phyloP scores from a whole-genome alignment of 2,888 invertebrate species.

The Hydroisotoma schaefferi region DNA sequence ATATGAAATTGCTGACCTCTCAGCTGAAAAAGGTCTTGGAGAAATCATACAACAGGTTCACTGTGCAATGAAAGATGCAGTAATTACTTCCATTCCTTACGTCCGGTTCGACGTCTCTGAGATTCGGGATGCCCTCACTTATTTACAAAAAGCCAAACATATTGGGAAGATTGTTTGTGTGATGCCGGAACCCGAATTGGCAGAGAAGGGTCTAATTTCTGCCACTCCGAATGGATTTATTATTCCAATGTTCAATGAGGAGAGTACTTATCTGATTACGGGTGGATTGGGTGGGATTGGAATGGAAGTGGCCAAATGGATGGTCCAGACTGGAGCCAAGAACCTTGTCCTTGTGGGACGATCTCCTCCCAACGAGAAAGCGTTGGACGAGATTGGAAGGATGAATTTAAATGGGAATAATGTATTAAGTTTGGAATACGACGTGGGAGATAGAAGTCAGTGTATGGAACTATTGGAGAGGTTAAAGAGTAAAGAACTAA shows the following conservation, averaged over 20 bases:
- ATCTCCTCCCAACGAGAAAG: constrained; percentile 14
- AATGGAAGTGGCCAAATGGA: constrained; percentile 33
- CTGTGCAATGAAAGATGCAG: not conserved
- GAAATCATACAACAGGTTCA: not conserved
- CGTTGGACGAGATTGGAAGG: constrained; percentile 6
- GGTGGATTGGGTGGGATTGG: constrained; percentile 39
- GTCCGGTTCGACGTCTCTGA: constrained; percentile 22
- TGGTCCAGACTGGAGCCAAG: constrained; percentile 27
- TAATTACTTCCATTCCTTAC: constrained; percentile 20
- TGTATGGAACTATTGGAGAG: constrained; percentile 17
- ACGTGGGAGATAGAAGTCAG: constrained; percentile 22
- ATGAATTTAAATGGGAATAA: constrained; percentile 17
- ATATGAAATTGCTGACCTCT: constrained; percentile 24
- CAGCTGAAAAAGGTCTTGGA: too few species aligned
- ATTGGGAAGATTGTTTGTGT: constrained; percentile 19
- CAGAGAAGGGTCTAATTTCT: not conserved
- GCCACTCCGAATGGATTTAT: constrained; percentile 1
- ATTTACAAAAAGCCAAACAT: constrained; percentile 27
- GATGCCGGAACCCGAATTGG: constrained; percentile 9
- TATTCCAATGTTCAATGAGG: constrained; percentile 18
- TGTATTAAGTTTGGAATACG: constrained; percentile 16
- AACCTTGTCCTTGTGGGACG: constrained; percentile 25
- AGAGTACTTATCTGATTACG: constrained; percentile 32
- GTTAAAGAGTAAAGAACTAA: not conserved
- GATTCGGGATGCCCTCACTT: constrained; percentile 23